Evolutionary conservation across 2,888 invertebrate species (phyloP), one percentile per base, ranked within the genome.

Genomic region (Drosophila macrospina): DNA sequence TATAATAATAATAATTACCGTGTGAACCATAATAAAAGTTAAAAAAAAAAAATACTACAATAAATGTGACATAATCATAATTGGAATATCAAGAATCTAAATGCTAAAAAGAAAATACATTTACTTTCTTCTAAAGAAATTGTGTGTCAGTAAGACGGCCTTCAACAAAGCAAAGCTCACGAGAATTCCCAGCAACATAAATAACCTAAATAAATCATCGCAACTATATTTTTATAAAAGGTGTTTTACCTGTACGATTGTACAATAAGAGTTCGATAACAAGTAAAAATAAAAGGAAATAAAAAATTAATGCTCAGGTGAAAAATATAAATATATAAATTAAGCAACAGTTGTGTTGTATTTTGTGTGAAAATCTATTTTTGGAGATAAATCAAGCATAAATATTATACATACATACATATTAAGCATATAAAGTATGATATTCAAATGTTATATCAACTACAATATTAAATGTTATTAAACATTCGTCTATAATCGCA

Each of bases 321-420:
- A 80, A 66, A 66, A 61, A 51, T 30, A 56, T 8, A 60, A 36
- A 37, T 42, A 16, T 28, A n/a, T 41, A 20, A 30, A 37, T 26
- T 52, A 57, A 71, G 64, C 77, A 70, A 74, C 72, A 72, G 51
- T 51, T 50, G 74, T 70, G 79, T 84, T 81, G 84, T 84, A 78
- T 84, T 86, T 81, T 66, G 71, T 80, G 86, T 85, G 11, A 5
- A 45, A 42, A 81, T 80, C 78, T 85, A 81, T 82, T 82, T 82
- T 82, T 81, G 82, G 82, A 85, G 67, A 52, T 34, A 36, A 66
- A 74, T 61, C 64, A 69, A 68, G 48, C 45, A 56, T 61, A 61
- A 15, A 56, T 54, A 32, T 24, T 24, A 36, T 42, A 42, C 16
- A 54, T 32, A 30, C 16, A 36, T 42, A 42, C 16, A 54, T 32